A percentile compares a stretch with the other conserved stretches of the same genome.
These are phyloP conservation scores for Lepus oiostolus DNA, from an alignment of 2,797 vertebrate genomes.

Conservation along the genomic window DNA sequence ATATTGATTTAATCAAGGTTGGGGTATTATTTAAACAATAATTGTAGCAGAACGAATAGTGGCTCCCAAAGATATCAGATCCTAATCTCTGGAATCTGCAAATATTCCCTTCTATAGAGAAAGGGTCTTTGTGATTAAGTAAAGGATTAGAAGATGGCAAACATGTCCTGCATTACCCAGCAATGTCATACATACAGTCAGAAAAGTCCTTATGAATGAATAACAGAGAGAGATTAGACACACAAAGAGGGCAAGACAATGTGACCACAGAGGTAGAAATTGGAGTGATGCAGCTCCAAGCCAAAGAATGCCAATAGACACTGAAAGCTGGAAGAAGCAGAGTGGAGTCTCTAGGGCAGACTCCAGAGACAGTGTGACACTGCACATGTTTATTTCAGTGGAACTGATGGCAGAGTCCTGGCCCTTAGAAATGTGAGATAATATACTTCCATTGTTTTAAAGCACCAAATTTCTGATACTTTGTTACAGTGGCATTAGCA, in stretches of 20 bases:
- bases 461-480: neutral
- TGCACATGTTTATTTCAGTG: neutral
- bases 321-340: neutral
- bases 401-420: neutral
- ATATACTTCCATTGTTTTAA: neutral
- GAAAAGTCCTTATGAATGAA: neutral
- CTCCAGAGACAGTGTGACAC: neutral
- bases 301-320: no score
- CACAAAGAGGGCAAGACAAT: neutral
- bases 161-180: neutral
- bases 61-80: neutral
- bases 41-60: neutral
- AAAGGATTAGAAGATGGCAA: neutral
- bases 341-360: neutral
- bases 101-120: neutral
- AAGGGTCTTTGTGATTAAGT: neutral
- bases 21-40: conserved; percentile 19
- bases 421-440: neutral
- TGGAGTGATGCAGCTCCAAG: no score
- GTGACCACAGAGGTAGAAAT: neutral
- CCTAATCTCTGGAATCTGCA: neutral
- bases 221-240: neutral
- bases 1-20: conserved; percentile 4
- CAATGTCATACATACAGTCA: neutral
- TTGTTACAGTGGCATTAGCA: neutral